phyloP scores from a whole-genome alignment of 2,113 vertebrate genomes.

The Anseranas semipalmata region DNA sequence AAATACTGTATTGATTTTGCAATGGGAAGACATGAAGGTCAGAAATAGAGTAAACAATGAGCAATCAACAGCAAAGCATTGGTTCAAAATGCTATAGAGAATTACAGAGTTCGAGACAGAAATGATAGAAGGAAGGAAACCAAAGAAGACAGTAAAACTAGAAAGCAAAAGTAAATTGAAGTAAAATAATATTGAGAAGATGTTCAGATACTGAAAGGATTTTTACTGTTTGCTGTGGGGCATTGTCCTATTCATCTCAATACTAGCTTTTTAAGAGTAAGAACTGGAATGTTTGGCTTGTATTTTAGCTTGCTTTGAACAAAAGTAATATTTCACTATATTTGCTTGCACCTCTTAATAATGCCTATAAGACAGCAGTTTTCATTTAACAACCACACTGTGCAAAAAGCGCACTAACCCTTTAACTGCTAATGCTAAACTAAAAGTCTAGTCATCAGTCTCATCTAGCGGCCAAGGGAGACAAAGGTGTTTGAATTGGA shows the following conservation, averaged over 20 bases:
- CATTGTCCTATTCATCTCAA: neutral
- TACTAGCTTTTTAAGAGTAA: neutral
- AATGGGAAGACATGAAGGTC: neutral
- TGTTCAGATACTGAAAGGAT: neutral
- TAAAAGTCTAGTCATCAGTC: neutral
- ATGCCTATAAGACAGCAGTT: neutral
- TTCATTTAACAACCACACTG: neutral
- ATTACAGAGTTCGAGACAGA: neutral
- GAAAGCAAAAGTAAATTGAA: neutral
- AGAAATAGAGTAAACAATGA: neutral
- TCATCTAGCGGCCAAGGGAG: neutral
- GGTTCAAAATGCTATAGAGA: neutral
- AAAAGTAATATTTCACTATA: neutral
- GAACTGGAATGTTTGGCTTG: neutral
- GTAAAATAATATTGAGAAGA: neutral
- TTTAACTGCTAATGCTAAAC: neutral
- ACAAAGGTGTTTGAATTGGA: neutral
- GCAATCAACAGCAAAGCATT: neutral
- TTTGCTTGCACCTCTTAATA: neutral
- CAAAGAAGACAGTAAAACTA: neutral
- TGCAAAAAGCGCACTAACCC: neutral
- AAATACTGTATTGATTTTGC: constrained; percentile 18
- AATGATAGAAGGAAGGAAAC: neutral
- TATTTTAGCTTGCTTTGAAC: neutral
- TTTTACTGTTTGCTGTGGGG: neutral